These are phyloP conservation scores for Tetheella fluctuosa DNA, from an alignment of 2,888 invertebrate species.

Conservation along the genomic window DNA sequence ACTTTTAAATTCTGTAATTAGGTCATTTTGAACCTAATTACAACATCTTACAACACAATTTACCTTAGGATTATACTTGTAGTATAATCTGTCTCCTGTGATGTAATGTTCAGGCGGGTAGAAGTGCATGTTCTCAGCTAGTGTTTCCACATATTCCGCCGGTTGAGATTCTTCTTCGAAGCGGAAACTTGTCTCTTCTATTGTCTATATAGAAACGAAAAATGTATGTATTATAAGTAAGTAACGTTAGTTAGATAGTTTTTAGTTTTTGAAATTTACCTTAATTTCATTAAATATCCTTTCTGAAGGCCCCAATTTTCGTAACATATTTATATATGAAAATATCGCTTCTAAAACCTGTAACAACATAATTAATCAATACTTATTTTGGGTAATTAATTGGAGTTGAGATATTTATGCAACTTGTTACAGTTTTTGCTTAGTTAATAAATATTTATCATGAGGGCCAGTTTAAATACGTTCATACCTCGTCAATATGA, in stretches of 20 bases:
- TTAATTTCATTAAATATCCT: constrained; percentile 88
- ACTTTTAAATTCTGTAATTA: too few relatives aligned
- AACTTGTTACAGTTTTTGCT: too few relatives aligned
- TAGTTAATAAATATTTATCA: too few relatives aligned
- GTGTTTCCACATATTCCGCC: constrained; percentile 89
- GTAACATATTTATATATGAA: constrained; percentile 90
- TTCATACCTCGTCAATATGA: constrained; percentile 85
- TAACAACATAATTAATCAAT: constrained; percentile 28
- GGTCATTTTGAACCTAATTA: too few relatives aligned
- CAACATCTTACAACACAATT: constrained; percentile 5
- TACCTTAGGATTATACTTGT: constrained; percentile 89
- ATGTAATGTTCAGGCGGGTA: constrained; percentile 92
- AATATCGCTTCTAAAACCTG: constrained; percentile 91
- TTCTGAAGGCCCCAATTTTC: constrained; percentile 86
- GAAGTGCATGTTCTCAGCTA: constrained; percentile 91
- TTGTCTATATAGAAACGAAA: constrained; percentile 69
- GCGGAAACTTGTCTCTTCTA: constrained; percentile 89
- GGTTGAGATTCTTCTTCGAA: constrained; percentile 89
- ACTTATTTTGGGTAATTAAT: constrained; percentile 16
- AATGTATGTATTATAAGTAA: neutral
- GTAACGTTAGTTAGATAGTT: too few relatives aligned
- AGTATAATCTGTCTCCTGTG: constrained; percentile 89
- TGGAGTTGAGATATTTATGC: too few relatives aligned
- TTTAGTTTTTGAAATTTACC: constrained; percentile 44
- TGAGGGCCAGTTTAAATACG: too few relatives aligned